Evolutionary conservation across 2,113 vertebrate genomes (phyloP).

Genomic region (Numenius arquata): DNA sequence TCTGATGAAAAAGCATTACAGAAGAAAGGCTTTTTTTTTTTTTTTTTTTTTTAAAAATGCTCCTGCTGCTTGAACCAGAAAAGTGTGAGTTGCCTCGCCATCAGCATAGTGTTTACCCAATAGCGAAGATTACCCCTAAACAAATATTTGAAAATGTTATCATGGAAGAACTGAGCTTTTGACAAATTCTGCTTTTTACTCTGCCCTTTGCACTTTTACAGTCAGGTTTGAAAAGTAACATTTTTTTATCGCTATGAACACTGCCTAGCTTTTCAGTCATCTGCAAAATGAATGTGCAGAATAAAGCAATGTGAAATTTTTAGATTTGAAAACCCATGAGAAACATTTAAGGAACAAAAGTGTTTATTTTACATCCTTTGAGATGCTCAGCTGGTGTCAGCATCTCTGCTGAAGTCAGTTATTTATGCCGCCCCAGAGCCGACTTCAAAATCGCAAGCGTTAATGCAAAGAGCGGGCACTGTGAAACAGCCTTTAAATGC

Average conservation of each 20-base stretch:
- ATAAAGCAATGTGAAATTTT: neutral
- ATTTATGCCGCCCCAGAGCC: neutral
- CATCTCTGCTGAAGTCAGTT: neutral
- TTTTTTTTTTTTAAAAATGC: neutral
- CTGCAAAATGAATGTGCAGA: neutral
- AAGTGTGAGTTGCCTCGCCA: neutral
- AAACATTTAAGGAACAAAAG: neutral
- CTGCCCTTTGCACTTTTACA: neutral
- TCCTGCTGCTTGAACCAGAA: neutral
- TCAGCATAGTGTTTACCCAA: neutral
- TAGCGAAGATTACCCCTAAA: neutral
- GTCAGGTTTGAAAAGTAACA: neutral
- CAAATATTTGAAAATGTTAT: neutral
- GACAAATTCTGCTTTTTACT: neutral
- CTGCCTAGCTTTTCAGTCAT: neutral
- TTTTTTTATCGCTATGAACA: neutral
- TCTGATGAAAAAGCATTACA: neutral
- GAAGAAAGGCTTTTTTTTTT: neutral
- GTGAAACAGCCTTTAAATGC: neutral
- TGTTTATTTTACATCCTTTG: neutral
- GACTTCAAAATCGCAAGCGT: neutral
- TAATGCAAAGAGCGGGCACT: neutral
- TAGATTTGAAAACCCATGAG: neutral
- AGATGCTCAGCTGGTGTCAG: neutral
- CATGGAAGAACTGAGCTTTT: neutral